phyloP scores from a whole-genome alignment of 2,888 invertebrate species.

The Thysanoteuthis rhombus region DNA sequence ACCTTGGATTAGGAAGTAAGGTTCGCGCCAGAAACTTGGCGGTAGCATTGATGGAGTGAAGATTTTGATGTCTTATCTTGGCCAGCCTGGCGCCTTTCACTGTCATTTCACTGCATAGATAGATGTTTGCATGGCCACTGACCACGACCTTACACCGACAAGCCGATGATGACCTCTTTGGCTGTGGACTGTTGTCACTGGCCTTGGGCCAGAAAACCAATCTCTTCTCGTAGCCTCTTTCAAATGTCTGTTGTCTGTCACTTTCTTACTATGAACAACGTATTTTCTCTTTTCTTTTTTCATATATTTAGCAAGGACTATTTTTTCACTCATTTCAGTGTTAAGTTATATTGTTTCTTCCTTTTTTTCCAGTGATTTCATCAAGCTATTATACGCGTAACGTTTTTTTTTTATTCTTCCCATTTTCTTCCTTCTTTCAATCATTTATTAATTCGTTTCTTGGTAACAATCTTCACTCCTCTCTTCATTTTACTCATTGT shows the following conservation, averaged over 20 bases:
- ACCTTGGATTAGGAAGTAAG: neutral
- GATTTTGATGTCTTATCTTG: neutral
- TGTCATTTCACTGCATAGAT: neutral
- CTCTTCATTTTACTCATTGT: no score
- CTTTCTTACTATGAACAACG: no score
- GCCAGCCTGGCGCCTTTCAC: neutral
- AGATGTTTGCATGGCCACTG: neutral
- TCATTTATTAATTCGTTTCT: no score
- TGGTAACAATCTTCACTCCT: no score
- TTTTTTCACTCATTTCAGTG: no score
- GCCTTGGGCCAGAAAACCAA: neutral
- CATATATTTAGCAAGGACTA: no score
- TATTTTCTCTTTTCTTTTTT: no score
- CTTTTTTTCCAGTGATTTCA: no score
- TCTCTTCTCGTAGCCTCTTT: neutral
- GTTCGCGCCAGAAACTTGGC: neutral
- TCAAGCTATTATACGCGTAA: no score
- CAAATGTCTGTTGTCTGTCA: neutral
- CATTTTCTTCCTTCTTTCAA: no score
- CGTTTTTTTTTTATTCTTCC: no score
- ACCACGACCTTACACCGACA: neutral
- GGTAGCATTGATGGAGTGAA: conserved; percentile 12
- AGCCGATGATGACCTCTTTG: neutral
- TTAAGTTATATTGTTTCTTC: no score
- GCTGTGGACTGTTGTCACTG: neutral